Percentiles rank a stretch among this genome's conserved stretches.
These are phyloP conservation scores for Oeneis ivallda DNA, from an alignment of 2,888 invertebrate species.

Conservation along the genomic window DNA sequence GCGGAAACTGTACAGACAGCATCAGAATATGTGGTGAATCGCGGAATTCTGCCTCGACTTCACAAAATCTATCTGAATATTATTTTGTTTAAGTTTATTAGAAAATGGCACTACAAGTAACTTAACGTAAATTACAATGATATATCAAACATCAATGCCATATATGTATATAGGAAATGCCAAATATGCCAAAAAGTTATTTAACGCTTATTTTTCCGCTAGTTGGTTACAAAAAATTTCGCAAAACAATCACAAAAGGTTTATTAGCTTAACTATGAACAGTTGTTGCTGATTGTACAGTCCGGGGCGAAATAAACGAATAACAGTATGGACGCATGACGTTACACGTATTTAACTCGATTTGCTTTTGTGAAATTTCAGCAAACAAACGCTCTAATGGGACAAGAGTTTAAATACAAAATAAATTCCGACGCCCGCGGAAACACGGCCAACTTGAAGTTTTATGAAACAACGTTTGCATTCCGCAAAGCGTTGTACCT, in stretches of 20 bases:
- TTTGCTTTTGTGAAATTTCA: constrained; percentile 71
- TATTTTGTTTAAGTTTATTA: background rate
- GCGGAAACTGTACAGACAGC: constrained; percentile 51
- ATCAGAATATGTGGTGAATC: constrained; percentile 7
- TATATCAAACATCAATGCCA: background rate
- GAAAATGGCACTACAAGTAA: background rate
- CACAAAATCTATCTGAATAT: background rate
- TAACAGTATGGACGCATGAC: constrained; percentile 60
- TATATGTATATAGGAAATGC: background rate
- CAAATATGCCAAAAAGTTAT: background rate
- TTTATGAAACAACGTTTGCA: constrained; percentile 38
- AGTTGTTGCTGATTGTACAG: constrained; percentile 47
- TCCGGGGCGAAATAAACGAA: constrained; percentile 69
- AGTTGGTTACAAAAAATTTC: background rate
- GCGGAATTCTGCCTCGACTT: background rate
- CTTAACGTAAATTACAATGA: background rate
- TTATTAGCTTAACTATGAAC: background rate
- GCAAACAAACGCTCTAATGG: constrained; percentile 65
- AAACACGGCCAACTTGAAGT: constrained; percentile 37
- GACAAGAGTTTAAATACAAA: constrained; percentile 69
- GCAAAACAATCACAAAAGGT: background rate
- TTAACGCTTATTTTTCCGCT: too few species aligned
- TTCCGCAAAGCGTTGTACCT: constrained; percentile 4
- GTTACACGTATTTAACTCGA: constrained; percentile 71
- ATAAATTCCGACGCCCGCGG: constrained; percentile 53